A percentile compares a stretch with the other conserved stretches of the same genome.
phyloP scores from a whole-genome alignment of 2,797 vertebrate species.

The Bradypus variegatus region DNA sequence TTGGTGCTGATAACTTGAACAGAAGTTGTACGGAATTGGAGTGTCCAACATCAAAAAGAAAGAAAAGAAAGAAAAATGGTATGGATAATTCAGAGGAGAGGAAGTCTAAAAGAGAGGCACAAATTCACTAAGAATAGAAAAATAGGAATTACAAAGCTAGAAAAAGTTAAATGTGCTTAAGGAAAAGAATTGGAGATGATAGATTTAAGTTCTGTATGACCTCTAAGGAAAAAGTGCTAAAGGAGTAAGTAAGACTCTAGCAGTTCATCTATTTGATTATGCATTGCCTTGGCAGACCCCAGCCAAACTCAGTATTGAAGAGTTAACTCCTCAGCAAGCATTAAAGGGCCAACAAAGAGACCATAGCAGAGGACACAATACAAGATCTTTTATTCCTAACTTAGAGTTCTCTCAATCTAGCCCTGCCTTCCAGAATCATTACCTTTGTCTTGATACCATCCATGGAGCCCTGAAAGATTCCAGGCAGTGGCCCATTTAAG shows the following conservation, averaged over 20 bases:
- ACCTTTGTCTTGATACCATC: neutral
- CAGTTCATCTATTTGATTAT: neutral
- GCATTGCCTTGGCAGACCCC: neutral
- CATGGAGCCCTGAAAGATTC: neutral
- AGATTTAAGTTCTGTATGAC: neutral
- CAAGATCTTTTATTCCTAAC: slow-evolving; percentile 9
- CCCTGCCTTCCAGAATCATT: neutral
- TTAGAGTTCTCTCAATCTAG: slow-evolving; percentile 13
- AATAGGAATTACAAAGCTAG: neutral
- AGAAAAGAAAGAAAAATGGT: neutral
- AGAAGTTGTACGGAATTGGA: neutral
- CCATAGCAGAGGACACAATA: neutral
- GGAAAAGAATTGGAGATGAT: neutral
- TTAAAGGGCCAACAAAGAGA: neutral
- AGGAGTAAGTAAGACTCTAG: neutral
- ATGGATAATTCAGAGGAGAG: neutral
- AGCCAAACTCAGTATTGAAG: neutral
- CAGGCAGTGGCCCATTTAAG: neutral
- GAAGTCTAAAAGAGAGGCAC: neutral
- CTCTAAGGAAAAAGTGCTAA: neutral
- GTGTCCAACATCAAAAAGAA: neutral
- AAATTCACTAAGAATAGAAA: slow-evolving; percentile 19
- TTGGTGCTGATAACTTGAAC: neutral
- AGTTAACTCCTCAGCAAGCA: slow-evolving; percentile 13
- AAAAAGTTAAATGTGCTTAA: slow-evolving; percentile 13